These are phyloP conservation scores for Sepiola atlantica DNA, from an alignment of 2,888 invertebrate species.

Conservation along the genomic window DNA sequence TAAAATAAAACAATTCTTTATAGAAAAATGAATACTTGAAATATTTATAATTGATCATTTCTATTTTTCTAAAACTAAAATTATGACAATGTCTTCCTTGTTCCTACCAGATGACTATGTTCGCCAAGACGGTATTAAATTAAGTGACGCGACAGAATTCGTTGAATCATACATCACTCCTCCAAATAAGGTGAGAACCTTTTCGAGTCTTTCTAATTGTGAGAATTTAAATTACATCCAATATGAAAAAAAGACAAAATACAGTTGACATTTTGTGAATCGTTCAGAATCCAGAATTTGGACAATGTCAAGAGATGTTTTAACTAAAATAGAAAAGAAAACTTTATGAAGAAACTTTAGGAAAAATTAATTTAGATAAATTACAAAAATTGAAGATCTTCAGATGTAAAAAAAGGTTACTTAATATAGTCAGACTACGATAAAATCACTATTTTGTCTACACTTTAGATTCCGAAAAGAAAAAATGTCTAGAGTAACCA, in stretches of 20 bases:
- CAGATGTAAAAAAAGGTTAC: neutral
- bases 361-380: neutral
- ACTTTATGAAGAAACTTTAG: neutral
- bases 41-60: no score
- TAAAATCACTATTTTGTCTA: no score
- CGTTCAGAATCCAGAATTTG: no score
- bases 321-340: neutral
- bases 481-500: no score
- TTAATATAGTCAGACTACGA: no score
- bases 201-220: neutral
- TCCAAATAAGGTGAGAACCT: conserved; percentile 32
- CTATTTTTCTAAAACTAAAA: no score
- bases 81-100: neutral
- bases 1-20: no score
- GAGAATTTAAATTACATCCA: neutral
- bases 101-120: neutral
- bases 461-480: no score
- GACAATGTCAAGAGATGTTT: neutral
- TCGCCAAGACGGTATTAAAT: neutral
- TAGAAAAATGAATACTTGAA: no score
- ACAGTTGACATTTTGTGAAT: no score
- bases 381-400: no score
- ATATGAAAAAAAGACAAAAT: no score
- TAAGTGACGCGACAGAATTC: neutral
- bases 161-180: conserved; percentile 42